Base-by-base conservation (phyloP, 2,797 vertebrate species). In the Ptychadena robeensis region DNA sequence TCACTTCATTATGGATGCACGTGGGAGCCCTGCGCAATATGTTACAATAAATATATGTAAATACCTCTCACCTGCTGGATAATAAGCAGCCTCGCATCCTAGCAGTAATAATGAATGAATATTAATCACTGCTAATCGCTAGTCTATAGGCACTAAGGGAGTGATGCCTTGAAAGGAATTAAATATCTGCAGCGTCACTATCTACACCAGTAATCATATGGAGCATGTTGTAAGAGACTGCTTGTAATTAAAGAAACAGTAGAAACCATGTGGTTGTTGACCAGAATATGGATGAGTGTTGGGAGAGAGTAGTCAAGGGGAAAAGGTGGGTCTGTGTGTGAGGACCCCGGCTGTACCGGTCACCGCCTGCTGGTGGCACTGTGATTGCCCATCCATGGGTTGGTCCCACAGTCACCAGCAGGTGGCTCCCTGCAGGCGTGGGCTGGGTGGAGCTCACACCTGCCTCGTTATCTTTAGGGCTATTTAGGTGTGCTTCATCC, bases 31-130 rank as follows among this genome's bases (percentile, higher is more conserved):
- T 37, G 14, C 35, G 64, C 64, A 68, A 79, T 79, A 79, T 59
- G 64, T 53, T 67, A 78, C 12, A 48, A 48, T 57, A 57, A 78
- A 78, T 68, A 15, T 35, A 48, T 78, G 75, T 78, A 78, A 78
- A 78, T 68, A 78, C 53, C 64, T 78, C 75, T 79, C 76, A 79
- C 76, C 76, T 79, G 76, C 76, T 67, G 65, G 44, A 69, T 69
- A 57, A 68, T 79, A 57, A 59, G 40, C 25, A n/a, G 12, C 37
- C 76, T 67, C 76, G 69, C 76, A 79, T 68, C 76, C 76, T 12
- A 38, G 35, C 40, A 31, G 22, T 68, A 78, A 68, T 78, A 32
- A 57, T 32, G 64, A 63, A 22, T 57, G 76, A 79, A 79, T 79
- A 79, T 79, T 59, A 79, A 79, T 69, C 76, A 57, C 76, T 34